Evolutionary conservation across 2,113 vertebrate genomes (phyloP).

Genomic region (Anolis sagrei): DNA sequence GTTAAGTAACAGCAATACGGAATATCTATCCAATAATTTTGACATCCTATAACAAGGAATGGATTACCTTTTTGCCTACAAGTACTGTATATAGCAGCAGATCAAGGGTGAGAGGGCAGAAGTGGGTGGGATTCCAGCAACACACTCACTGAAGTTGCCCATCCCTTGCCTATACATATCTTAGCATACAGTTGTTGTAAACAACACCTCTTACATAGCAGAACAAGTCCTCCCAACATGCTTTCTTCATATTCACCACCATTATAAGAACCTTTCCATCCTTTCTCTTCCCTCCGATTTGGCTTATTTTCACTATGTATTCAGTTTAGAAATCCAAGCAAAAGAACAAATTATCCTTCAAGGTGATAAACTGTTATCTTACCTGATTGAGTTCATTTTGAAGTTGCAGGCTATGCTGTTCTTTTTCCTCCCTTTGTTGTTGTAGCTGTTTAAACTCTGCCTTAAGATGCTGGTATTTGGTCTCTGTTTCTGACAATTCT

Average conservation of each 20-base stretch:
- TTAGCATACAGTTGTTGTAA: no score
- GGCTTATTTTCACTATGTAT: not conserved
- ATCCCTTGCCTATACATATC: not conserved
- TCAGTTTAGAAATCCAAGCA: not conserved
- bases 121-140: not conserved
- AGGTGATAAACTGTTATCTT: conserved; percentile 42
- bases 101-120: no score
- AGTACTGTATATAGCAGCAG: no score
- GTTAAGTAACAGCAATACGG: not conserved
- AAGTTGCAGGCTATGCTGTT: conserved; percentile 88
- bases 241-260: not conserved
- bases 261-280: not conserved
- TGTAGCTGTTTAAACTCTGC: conserved; percentile 92
- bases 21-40: not conserved
- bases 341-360: not conserved
- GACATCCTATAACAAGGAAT: not conserved
- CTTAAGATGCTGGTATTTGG: conserved; percentile 90
- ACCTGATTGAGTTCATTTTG: conserved; percentile 95
- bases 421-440: conserved; percentile 93
- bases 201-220: not conserved
- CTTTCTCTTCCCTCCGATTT: not conserved
- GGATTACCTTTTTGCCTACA: no score
- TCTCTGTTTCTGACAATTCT: conserved; percentile 87
- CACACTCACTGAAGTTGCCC: not conserved
- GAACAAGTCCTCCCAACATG: not conserved